Evolutionary conservation across 2,113 vertebrate species (phyloP), one percentile per base, ranked within the genome.

Genomic region (Pelmatolapia mariae): DNA sequence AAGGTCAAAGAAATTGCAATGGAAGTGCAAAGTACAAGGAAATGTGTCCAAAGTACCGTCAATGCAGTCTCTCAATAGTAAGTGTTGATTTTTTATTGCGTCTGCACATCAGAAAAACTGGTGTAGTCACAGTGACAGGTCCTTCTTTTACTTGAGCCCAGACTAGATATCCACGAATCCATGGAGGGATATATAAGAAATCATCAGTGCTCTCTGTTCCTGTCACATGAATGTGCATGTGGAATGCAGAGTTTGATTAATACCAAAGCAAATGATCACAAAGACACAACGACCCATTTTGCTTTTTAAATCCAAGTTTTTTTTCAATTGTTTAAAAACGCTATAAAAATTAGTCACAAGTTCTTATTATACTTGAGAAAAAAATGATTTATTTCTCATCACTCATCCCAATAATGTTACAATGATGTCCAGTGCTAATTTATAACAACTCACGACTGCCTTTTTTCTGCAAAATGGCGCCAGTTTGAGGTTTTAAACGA

Each of bases 251-350:
- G n/a, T 84, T 81, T 87, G 66, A 43, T 83, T 13, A 83, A 54
- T 19, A 92, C 86, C 86, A 92, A 91, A 91, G 91, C 87, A 90
- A 81, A 68, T 66, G 12, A 50, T 81, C 16, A 81, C 15, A 81
- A 71, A 83, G 9, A 83, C 18, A 54, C 57, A 26, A 53, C 13
- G 3, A 16, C 38, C 16, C 10, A 56, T 66, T 83, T 53, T 47
- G 80, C 33, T 61, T 38, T 38, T 53, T 33, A 53, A 5, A 52
- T 57, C 43, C 19, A 24, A 61, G 26, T 13, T 3, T n/a, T 71
- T 89, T 7, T 12, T 1, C 53, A 85, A 16, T 82, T 26, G 76
- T 29, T 22, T 26, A 45, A 45, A 86, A 83, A 24, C 4, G 22
- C 54, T 63, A 4, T 82, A 45, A 13, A 81, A 54, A 26, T 3